Conservation (phyloP, 2,113 vertebrate genomes). For the Zapus hudsonius region DNA sequence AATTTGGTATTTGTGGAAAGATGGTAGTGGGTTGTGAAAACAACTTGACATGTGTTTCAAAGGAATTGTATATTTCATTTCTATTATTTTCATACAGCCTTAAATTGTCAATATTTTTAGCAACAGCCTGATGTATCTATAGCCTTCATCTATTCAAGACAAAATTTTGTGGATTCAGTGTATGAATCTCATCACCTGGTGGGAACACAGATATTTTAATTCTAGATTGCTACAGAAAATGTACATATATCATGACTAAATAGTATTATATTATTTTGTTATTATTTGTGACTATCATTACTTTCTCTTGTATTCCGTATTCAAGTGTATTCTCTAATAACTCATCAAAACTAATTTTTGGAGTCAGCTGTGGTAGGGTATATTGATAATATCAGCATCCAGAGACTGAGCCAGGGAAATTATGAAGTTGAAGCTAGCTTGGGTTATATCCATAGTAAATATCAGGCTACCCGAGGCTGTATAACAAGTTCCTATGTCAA, state of each 20-base stretch:
- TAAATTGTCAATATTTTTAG: not conserved
- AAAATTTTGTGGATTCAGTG: not conserved
- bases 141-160: not conserved
- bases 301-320: not conserved
- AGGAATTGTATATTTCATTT: not conserved
- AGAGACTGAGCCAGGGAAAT: not conserved
- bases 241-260: not conserved
- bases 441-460: not conserved
- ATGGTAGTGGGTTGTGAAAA: not conserved
- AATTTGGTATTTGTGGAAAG: not conserved
- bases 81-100: not conserved
- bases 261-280: not conserved
- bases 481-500: not conserved
- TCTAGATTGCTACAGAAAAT: not conserved
- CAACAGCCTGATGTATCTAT: not conserved
- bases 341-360: conserved; percentile 7
- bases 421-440: not conserved
- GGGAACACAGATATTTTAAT: not conserved
- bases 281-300: not conserved
- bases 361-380: not conserved
- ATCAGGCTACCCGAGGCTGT: not conserved
- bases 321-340: not conserved
- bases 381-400: not conserved
- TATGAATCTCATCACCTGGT: not conserved
- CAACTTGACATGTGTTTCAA: not conserved